Base-by-base conservation (phyloP, 2,888 invertebrate genomes). In the Dromius quadrimaculatus region DNA sequence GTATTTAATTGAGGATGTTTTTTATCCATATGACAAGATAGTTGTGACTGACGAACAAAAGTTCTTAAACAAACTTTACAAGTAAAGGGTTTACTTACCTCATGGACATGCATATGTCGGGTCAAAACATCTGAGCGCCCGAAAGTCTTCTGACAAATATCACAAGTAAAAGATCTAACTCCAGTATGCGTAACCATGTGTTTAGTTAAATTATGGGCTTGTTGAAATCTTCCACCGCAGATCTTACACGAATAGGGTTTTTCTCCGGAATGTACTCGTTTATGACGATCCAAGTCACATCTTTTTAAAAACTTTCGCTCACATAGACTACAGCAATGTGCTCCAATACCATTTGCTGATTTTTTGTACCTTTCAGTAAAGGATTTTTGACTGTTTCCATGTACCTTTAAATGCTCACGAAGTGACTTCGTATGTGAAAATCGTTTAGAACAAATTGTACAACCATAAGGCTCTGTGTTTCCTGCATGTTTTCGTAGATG, bases 251-350 rank as follows among this genome's bases (percentile, higher is more conserved):
- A 76, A 62, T 76, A 79, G 2, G 82, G 82, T 71, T 82, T 82
- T 71, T 81, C 82, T 2, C 82, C 82, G 1, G 81, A 82, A 73
- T 82, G 82, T 2, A 82, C 82, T 1, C 82, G 75, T 1, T 77
- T 77, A 72, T 82, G 82, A 2, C 82, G 74, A 71, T 81, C 79
- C 50, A 82, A 75, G 74, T 82, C 82, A 74, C 80, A 81, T 19
- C 79, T 75, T 74, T 82, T 82, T 8, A 76, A 73, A 73, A 82
- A 82, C 62, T 78, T 77, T 47, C 79, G 80, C 6, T 74, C 74
- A 72, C 82, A 82, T 11, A 11, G 43, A 2, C 23, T 28, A 13
- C 68, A 68, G 6, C 20, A 23, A 43, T 68, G 68, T 22, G 41
- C 32, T 5, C 68, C 68, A 9, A 15, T 43, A 6, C 68, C 68